Evolutionary conservation across 2,797 vertebrate genomes (phyloP).

Genomic region (Hydrocynus forskahlii): DNA sequence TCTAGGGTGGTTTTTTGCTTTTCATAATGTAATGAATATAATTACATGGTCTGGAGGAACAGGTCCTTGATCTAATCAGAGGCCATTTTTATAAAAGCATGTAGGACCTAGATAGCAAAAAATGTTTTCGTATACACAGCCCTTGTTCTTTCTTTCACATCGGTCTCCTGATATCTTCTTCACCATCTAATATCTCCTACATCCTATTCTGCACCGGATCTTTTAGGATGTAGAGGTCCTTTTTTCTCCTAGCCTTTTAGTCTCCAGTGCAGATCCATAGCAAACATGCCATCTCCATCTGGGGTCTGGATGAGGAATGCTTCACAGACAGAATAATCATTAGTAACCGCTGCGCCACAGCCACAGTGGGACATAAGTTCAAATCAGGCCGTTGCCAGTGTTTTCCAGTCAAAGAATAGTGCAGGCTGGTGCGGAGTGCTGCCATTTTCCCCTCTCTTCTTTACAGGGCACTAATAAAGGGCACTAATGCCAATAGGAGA

Average conservation of each 20-base stretch:
- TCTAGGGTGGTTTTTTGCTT: not conserved
- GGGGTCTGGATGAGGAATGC: conserved; percentile 22
- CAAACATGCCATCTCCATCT: conserved; percentile 24
- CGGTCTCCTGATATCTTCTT: not conserved
- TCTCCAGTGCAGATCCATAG: not conserved
- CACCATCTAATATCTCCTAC: not conserved
- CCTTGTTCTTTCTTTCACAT: not conserved
- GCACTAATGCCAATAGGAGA: conserved; percentile 25
- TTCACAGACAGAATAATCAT: conserved; percentile 55
- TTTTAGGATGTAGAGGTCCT: not conserved
- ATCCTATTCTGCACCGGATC: not conserved
- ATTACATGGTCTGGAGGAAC: conserved; percentile 18
- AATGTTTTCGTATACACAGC: not conserved
- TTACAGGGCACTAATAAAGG: conserved; percentile 43
- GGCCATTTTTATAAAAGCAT: not conserved
- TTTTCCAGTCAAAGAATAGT: conserved; percentile 32
- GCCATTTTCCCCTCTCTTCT: conserved; percentile 35
- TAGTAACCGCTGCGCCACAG: conserved; percentile 41
- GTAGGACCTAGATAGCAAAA: not conserved
- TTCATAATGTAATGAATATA: conserved; percentile 27
- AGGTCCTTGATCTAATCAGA: conserved; percentile 15
- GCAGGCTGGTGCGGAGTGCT: conserved; percentile 28
- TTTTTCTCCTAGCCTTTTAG: not conserved
- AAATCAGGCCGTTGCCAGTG: conserved; percentile 46
- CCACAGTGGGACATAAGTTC: conserved; percentile 42